A percentile compares a stretch with the other conserved stretches of the same genome.
Evolutionary conservation across 2,888 invertebrate genomes (phyloP).

Genomic region (Drosophila birchii): DNA sequence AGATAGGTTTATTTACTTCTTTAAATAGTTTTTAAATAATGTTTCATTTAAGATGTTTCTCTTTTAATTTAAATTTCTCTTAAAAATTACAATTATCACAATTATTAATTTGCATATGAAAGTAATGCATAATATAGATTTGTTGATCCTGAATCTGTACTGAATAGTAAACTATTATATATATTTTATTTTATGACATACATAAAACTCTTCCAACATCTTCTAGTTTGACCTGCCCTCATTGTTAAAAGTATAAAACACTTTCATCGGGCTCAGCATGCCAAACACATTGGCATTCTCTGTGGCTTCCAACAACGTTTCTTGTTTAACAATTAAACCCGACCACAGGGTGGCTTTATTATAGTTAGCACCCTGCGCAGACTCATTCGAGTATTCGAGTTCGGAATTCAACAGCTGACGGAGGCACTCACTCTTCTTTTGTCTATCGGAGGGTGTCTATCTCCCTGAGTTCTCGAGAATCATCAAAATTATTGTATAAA

Average conservation of each 20-base stretch:
- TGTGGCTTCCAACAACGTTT: not conserved
- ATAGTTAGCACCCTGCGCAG: constrained; percentile 45
- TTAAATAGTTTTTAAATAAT: too few species aligned
- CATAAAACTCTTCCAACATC: not conserved
- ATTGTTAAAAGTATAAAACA: not conserved
- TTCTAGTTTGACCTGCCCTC: not conserved
- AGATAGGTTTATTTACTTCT: not conserved
- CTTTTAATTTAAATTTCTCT: too few species aligned
- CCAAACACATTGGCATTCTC: not conserved
- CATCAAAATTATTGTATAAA: constrained; percentile 55
- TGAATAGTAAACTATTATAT: not conserved
- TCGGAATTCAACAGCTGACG: constrained; percentile 62
- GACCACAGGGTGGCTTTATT: constrained; percentile 54
- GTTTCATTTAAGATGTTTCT: not conserved
- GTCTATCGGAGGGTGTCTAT: constrained; percentile 47
- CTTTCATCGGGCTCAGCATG: constrained; percentile 15
- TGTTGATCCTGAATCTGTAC: too few species aligned
- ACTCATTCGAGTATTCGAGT: constrained; percentile 8
- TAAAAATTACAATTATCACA: not conserved
- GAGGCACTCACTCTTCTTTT: constrained; percentile 3
- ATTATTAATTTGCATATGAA: too few species aligned
- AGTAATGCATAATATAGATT: too few species aligned
- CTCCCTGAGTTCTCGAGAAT: constrained; percentile 31
- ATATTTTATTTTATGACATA: constrained; percentile 1
- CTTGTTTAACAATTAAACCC: constrained; percentile 20